Evolutionary conservation across 2,797 vertebrate genomes (phyloP).

Genomic region (Taeniopygia guttata): DNA sequence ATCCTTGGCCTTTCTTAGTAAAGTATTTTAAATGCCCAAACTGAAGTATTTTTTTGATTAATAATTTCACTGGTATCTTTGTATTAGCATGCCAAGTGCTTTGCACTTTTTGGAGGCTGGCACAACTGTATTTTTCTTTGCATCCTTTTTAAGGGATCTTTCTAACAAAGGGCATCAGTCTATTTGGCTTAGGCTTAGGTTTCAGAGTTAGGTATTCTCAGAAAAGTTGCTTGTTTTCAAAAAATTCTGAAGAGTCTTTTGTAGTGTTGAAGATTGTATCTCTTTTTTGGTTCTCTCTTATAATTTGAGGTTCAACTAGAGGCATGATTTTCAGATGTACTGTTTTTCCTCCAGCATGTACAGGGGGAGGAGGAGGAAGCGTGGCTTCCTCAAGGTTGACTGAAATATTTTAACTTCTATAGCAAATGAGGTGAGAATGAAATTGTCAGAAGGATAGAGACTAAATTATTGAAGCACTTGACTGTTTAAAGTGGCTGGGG

Average conservation of each 20-base stretch:
- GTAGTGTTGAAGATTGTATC: not conserved
- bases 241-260: not conserved
- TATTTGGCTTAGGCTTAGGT: not conserved
- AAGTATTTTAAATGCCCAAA: not conserved
- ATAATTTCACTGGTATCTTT: not conserved
- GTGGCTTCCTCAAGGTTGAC: constrained; percentile 52
- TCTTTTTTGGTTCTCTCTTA: not conserved
- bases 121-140: not conserved
- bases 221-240: not conserved
- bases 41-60: not conserved
- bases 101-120: not conserved
- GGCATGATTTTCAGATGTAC: not conserved
- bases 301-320: constrained; percentile 24
- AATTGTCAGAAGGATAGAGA: constrained; percentile 68
- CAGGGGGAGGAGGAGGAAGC: not conserved
- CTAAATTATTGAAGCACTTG: constrained; percentile 55
- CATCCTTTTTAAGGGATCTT: not conserved
- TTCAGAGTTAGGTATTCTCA: not conserved
- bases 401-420: constrained; percentile 68
- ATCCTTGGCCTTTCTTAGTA: not conserved
- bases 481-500: constrained; percentile 56
- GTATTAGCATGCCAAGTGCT: not conserved
- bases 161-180: not conserved
- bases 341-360: not conserved
- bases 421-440: constrained; percentile 73